A percentile compares a stretch with the other conserved stretches of the same genome.
phyloP scores from a whole-genome alignment of 2,888 invertebrate genomes.

The Coelopa pilipes region DNA sequence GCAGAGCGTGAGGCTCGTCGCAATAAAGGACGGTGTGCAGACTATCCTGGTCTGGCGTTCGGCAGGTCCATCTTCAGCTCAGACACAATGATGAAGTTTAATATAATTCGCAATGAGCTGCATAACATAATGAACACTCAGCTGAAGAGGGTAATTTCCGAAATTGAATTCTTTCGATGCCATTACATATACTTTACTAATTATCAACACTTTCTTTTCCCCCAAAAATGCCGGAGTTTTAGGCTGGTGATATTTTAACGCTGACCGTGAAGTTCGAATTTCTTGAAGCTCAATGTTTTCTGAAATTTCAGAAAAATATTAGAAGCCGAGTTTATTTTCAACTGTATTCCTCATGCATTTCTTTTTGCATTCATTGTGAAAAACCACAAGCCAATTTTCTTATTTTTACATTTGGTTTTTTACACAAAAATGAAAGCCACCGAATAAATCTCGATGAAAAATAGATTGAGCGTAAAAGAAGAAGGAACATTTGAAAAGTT shows the following conservation, averaged over 20 bases:
- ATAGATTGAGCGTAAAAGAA: too few species aligned
- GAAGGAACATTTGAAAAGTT: constrained; percentile 14
- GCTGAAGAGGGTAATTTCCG: constrained; percentile 85
- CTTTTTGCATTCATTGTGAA: not conserved
- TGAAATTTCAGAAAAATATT: too few species aligned
- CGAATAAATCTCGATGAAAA: too few species aligned
- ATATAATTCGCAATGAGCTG: constrained; percentile 95
- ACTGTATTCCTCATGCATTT: too few species aligned
- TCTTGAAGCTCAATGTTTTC: not conserved
- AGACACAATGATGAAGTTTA: constrained; percentile 98
- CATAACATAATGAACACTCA: constrained; percentile 98
- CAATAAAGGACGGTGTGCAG: constrained; percentile 83
- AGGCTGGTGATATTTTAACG: not conserved
- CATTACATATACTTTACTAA: constrained; percentile 3
- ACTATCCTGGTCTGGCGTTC: constrained; percentile 92
- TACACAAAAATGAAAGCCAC: too few species aligned
- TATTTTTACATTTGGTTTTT: too few species aligned
- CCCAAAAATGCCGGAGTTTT: not conserved
- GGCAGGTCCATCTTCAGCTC: constrained; percentile 94
- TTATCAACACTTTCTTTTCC: constrained; percentile 21
- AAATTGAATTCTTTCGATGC: not conserved
- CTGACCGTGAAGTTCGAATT: constrained; percentile 2
- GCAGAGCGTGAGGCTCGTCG: constrained; percentile 83
- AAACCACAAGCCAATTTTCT: too few species aligned
- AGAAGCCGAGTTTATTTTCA: too few species aligned